A percentile compares a stretch with the other conserved stretches of the same genome.
phyloP scores from a whole-genome alignment of 2,888 invertebrate genomes.

The Microplitis manilae region DNA sequence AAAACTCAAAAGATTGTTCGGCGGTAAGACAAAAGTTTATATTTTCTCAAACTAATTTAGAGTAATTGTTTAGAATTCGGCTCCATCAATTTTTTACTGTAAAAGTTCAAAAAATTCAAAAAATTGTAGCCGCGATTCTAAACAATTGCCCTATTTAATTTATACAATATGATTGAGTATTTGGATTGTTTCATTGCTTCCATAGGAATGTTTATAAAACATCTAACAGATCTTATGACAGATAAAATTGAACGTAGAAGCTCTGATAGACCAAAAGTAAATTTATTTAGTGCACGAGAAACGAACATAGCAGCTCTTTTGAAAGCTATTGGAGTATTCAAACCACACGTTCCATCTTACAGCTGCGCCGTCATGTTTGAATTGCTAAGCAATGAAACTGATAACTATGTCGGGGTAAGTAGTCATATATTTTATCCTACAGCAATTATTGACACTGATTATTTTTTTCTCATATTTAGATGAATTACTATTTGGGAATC shows the following conservation, averaged over 20 bases:
- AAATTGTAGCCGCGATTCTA: too few species aligned
- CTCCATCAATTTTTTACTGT: too few species aligned
- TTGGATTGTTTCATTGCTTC: too few species aligned
- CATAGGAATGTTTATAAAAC: slow-evolving; percentile 73
- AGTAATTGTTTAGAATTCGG: background rate
- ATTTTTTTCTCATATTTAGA: background rate
- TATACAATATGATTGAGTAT: too few species aligned
- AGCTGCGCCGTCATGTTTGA: slow-evolving; percentile 70
- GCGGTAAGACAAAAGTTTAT: slow-evolving; percentile 66
- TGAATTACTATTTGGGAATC: slow-evolving; percentile 69
- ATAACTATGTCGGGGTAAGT: slow-evolving; percentile 47
- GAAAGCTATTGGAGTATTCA: slow-evolving; percentile 74
- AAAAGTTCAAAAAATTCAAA: too few species aligned
- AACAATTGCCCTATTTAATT: too few species aligned
- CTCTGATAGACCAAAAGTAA: slow-evolving; percentile 70
- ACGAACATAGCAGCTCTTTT: slow-evolving; percentile 77
- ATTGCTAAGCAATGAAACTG: slow-evolving; percentile 64
- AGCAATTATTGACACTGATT: background rate
- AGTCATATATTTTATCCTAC: background rate
- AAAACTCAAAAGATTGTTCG: slow-evolving; percentile 73
- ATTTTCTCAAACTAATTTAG: too few species aligned
- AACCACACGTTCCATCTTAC: slow-evolving; percentile 76
- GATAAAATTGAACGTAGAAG: slow-evolving; percentile 57
- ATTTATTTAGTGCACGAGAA: slow-evolving; percentile 77
- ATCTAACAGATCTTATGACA: slow-evolving; percentile 73